Base-by-base conservation (phyloP, 2,888 invertebrate genomes). In the Drosophila quinaria region DNA sequence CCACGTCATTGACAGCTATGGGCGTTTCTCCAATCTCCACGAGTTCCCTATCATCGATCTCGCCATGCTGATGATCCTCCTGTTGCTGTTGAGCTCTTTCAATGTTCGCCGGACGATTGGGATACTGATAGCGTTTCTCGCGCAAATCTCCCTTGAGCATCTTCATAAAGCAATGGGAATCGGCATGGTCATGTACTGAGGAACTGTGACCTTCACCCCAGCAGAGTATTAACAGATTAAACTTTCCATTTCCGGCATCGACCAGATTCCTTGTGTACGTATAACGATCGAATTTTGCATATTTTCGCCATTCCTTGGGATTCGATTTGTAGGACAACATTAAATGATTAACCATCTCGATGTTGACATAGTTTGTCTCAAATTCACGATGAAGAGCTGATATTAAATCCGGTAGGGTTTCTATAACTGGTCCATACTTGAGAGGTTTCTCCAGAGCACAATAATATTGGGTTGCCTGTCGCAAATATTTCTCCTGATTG, bases 101-200 rank as follows among this genome's bases (percentile, higher is more conserved):
- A n/a, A 19, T 37, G 11, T 22, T 65, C 13, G 3, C 33, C 4
- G 63, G n/a, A 0, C 85, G 76, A 52, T 82, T 68, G 62, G 85
- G 78, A 69, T 90, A 80, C n/a, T 90, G 85, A 60, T 91, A 93
- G 92, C 94, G 94, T 67, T 97, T 95, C 94, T 99, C 98, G 55
- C 95, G 94, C 42, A 98, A 92, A 67, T 94, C 94, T 0, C 98
- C 98, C 70, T 96, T 95, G 0, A 99, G 94, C 72, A 97, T 95
- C 93, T 99, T 99, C 97, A 99, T 98, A 92, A 99, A 98, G 92
- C 99, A 99, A 91, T 99, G 98, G 0, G 99, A 96, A 90, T 98
- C 95, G 0, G 98, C 95, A 91, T 99, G 99, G 92, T 99, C 98
- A 92, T 99, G 99, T 79, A 99, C 98, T 10, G 97, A 96, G 0